A percentile compares a stretch with the other conserved stretches of the same genome.
Conservation (phyloP, 2,797 vertebrate genomes). For the Malurus leucopterus region DNA sequence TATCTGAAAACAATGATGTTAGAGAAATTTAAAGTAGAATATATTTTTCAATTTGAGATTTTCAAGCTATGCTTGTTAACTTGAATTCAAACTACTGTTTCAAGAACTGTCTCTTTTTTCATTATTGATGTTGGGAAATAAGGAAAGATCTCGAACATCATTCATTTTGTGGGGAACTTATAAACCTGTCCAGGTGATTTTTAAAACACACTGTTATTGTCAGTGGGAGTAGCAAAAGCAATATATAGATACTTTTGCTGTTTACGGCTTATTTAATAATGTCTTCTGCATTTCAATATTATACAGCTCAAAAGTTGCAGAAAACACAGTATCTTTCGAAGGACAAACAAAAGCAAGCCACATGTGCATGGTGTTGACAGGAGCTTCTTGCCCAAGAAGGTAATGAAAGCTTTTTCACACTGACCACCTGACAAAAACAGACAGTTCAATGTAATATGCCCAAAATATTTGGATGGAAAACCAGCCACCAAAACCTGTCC, state of each 20-base stretch:
- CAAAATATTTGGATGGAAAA: not conserved
- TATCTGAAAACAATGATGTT: accelerated
- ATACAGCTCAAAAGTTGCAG: not conserved
- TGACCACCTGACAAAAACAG: not conserved
- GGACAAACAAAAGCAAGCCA: not conserved
- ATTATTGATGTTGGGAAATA: not conserved
- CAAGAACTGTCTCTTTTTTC: not conserved
- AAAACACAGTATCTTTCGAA: not conserved
- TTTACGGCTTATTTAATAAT: not conserved
- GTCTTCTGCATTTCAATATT: not conserved
- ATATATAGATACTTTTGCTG: not conserved
- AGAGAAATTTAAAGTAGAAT: not conserved
- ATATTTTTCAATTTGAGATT: not conserved
- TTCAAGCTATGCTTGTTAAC: not conserved
- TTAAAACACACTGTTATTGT: not conserved
- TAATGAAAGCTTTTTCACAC: not conserved
- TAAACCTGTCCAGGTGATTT: not conserved
- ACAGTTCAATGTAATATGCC: not conserved
- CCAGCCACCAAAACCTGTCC: not conserved
- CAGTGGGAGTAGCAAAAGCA: not conserved
- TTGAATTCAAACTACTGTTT: not conserved
- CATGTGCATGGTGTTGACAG: not conserved
- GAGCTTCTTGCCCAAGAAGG: not conserved
- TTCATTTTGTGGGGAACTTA: not conserved
- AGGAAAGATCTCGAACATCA: not conserved